Evolutionary conservation across 2,888 invertebrate species (phyloP), one percentile per base, ranked within the genome.

Genomic region (Sminthurides aquaticus): DNA sequence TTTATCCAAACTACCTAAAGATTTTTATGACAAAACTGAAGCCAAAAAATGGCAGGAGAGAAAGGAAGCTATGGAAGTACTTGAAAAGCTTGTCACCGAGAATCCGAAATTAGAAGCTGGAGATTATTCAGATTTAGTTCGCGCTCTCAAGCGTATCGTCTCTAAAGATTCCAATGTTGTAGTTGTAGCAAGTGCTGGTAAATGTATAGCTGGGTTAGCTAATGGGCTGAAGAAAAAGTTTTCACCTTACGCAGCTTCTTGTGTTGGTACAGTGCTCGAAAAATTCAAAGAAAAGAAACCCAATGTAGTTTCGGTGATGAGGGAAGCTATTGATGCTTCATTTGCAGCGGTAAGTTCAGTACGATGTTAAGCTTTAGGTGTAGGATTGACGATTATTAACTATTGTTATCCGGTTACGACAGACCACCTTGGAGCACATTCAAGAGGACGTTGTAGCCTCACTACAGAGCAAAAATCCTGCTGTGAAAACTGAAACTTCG

Each of bases 211-310:
- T 1, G 83, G 86, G 74, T 78, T 99, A 49, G 97, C 97, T 0
- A 83, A 79, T 62, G 97, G 96, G 0, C 82, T 98, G 34, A 88
- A 94, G 64, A 90, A 88, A 78, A 87, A 89, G 67, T 99, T 96
- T 80, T 84, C 87, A 11, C 85, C 88, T 0, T 95, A 94, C 80
- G 89, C 95, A 0, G 80, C 84, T 26, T 85, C 87, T 0, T 89
- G 89, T 75, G 81, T 91, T 1, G 84, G 89, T 8, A 78, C 88
- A 0, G 82, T 96, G 59, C 79, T 99, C 43, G 97, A 98, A 76
- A 99, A 98, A 80, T 98, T 98, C 77, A 95, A 95, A 76, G 98
- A 99, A 79, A 98, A 96, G 82, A 99, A 99, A 76, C 83, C 87
- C 1, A 89, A 86, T 76, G 96, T 98, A 1, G 93, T 98, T 0